Percentiles rank a stretch among this genome's conserved stretches.
phyloP scores from a whole-genome alignment of 2,888 invertebrate genomes.

The Harpalus rufipes region DNA sequence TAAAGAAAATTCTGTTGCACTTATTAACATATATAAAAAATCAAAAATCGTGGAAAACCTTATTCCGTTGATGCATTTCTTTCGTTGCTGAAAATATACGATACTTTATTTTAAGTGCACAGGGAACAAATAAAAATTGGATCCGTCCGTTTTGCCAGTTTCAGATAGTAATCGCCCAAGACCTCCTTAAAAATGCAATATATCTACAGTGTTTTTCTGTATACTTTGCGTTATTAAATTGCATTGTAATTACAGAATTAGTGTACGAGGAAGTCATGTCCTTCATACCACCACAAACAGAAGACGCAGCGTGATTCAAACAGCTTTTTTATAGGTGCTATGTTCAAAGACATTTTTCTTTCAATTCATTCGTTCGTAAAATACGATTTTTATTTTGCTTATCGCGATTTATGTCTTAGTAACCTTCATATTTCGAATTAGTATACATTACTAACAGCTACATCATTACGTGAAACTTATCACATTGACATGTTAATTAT shows the following conservation, averaged over 20 bases:
- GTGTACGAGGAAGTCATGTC: constrained; percentile 90
- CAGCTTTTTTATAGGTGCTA: constrained; percentile 53
- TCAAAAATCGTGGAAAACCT: no score
- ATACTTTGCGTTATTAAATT: neutral
- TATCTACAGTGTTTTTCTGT: no score
- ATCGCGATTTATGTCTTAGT: constrained; percentile 39
- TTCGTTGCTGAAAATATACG: no score
- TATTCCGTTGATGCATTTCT: no score
- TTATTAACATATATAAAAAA: no score
- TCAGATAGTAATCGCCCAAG: no score
- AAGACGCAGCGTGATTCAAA: constrained; percentile 71
- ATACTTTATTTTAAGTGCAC: no score
- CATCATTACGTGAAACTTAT: constrained; percentile 30
- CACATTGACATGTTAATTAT: constrained; percentile 29
- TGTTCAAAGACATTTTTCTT: constrained; percentile 60
- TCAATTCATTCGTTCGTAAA: constrained; percentile 31
- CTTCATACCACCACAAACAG: constrained; percentile 83
- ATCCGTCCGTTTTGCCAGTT: no score
- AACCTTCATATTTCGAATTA: constrained; percentile 11
- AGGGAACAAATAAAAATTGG: no score
- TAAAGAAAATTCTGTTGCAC: no score
- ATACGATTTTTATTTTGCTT: constrained; percentile 32
- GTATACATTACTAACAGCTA: constrained; percentile 8
- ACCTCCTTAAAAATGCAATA: no score
- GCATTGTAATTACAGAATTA: constrained; percentile 79